A percentile compares a stretch with the other conserved stretches of the same genome.
Evolutionary conservation across 2,113 vertebrate genomes (phyloP).

Genomic region (Phylloscopus trochiloides): DNA sequence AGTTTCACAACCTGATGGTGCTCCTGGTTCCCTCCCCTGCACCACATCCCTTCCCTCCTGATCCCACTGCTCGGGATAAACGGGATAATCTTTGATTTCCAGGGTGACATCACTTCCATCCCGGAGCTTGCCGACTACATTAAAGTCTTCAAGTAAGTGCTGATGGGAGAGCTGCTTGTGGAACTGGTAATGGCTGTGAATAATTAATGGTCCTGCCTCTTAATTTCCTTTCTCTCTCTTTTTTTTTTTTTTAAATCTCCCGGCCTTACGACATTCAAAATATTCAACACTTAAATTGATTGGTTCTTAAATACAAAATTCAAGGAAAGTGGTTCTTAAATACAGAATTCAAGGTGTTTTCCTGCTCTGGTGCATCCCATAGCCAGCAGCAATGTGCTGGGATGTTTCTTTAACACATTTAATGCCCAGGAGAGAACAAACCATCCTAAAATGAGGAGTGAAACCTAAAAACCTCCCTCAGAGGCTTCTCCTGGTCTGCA

Average conservation of each 20-base stretch:
- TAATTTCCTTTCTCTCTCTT: background rate
- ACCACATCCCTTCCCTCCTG: background rate
- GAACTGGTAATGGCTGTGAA: conserved; percentile 31
- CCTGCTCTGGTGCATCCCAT: background rate
- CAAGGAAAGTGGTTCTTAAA: background rate
- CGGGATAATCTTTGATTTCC: conserved; percentile 1
- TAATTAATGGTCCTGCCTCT: background rate
- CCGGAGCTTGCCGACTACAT: conserved; percentile 97
- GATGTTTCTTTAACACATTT: background rate
- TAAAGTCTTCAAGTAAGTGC: conserved; percentile 99
- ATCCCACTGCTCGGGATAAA: background rate
- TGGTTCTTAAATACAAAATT: background rate
- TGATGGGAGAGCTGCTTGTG: conserved; percentile 1
- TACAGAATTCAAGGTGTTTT: background rate
- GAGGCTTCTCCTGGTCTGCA: background rate
- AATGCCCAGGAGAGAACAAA: background rate
- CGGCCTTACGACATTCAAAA: background rate
- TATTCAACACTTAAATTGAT: background rate
- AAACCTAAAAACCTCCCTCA: background rate
- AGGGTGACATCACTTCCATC: conserved; percentile 99
- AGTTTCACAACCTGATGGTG: rapidly evolving
- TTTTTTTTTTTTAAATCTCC: background rate
- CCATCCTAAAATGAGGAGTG: background rate
- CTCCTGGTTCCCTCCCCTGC: rapidly evolving
- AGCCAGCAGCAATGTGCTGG: background rate